Evolutionary conservation across 2,888 invertebrate species (phyloP).

Genomic region (Eupeodes luniger): DNA sequence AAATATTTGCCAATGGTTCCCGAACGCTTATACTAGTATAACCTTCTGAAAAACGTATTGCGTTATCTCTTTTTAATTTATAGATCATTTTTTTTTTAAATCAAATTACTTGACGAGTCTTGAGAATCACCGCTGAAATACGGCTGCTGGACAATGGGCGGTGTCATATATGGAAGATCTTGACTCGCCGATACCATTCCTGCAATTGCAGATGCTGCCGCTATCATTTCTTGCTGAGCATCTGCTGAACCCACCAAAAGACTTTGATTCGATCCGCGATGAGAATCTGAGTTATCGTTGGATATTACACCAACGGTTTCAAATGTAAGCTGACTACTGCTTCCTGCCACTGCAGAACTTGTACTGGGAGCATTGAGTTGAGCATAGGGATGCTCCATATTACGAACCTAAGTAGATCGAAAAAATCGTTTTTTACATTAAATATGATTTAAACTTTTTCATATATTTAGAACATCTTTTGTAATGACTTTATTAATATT

Average conservation of each 20-base stretch:
- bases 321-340: constrained; percentile 63
- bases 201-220: constrained; percentile 94
- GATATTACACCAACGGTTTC: constrained; percentile 68
- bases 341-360: constrained; percentile 58
- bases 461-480: too few relatives aligned
- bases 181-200: constrained; percentile 94
- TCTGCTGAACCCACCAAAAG: constrained; percentile 51
- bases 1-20: constrained; percentile 92
- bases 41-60: constrained; percentile 87
- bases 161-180: constrained; percentile 95
- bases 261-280: constrained; percentile 68
- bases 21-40: constrained; percentile 96
- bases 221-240: constrained; percentile 86
- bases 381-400: constrained; percentile 84
- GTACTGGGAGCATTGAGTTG: constrained; percentile 83
- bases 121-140: constrained; percentile 96
- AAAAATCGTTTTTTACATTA: not conserved
- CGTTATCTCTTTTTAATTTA: constrained; percentile 17
- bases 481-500: not conserved
- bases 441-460: not conserved
- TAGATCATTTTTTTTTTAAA: not conserved
- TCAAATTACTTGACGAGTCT: constrained; percentile 90
- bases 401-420: constrained; percentile 78
- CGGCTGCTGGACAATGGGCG: constrained; percentile 88
- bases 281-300: constrained; percentile 62